phyloP scores from a whole-genome alignment of 2,113 vertebrate species.

The Caranx melampygus region DNA sequence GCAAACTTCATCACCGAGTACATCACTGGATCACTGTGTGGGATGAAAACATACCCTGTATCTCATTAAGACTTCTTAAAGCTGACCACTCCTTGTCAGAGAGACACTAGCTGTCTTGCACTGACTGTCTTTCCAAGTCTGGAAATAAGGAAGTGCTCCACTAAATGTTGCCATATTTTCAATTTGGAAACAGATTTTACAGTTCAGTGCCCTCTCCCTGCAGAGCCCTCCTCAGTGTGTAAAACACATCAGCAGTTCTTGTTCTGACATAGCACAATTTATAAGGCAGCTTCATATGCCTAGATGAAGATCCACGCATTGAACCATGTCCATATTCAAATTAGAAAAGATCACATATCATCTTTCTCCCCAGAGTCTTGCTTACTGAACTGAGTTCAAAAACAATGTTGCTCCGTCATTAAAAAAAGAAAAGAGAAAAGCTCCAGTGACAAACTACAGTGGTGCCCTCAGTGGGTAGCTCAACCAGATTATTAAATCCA shows the following conservation, averaged over 20 bases:
- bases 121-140: background rate
- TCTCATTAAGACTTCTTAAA: background rate
- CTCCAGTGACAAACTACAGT: slow-evolving; percentile 13
- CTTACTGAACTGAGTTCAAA: slow-evolving; percentile 37
- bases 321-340: slow-evolving; percentile 33
- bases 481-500: slow-evolving; percentile 42
- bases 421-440: slow-evolving; percentile 6
- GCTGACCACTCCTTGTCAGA: too few species aligned
- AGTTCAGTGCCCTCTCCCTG: slow-evolving; percentile 6
- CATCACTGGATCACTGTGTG: background rate
- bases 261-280: slow-evolving; percentile 32
- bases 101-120: too few species aligned
- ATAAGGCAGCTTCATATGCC: background rate
- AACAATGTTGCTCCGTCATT: slow-evolving; percentile 44
- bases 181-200: slow-evolving; percentile 21
- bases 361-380: slow-evolving; percentile 13
- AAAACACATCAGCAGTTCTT: slow-evolving; percentile 22
- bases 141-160: slow-evolving; percentile 38
- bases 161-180: slow-evolving; percentile 44
- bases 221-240: background rate
- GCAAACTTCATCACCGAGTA: slow-evolving; percentile 19
- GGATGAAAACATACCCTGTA: background rate
- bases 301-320: slow-evolving; percentile 9
- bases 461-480: slow-evolving; percentile 1
- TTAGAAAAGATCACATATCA: slow-evolving; percentile 18